These are phyloP conservation scores for Epinephelus moara DNA, from an alignment of 2,113 vertebrate genomes.

Conservation along the genomic window DNA sequence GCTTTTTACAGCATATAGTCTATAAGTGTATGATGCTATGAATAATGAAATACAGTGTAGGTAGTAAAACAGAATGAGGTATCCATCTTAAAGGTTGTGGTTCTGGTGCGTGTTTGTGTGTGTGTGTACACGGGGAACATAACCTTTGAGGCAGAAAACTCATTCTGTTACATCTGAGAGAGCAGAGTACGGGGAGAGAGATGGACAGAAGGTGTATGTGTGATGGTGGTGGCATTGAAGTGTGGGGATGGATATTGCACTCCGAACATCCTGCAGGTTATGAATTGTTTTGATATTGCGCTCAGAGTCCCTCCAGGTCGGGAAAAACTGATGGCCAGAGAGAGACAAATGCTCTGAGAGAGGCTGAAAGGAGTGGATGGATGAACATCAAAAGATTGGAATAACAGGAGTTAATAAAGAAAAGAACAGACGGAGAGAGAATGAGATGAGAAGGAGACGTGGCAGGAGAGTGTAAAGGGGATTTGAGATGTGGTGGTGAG, in stretches of 20 bases:
- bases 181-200: slow-evolving; percentile 14
- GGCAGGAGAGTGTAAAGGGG: slow-evolving; percentile 42
- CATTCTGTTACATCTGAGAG: slow-evolving; percentile 46
- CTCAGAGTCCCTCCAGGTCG: slow-evolving; percentile 46
- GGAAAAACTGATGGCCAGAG: slow-evolving; percentile 37
- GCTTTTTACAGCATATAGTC: not conserved
- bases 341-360: slow-evolving; percentile 41
- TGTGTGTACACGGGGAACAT: not conserved
- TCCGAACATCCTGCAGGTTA: slow-evolving; percentile 63
- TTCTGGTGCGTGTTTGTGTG: not conserved
- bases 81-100: slow-evolving; percentile 33
- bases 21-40: not conserved
- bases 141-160: slow-evolving; percentile 53
- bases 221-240: slow-evolving; percentile 13
- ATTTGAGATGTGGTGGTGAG: slow-evolving; percentile 1
- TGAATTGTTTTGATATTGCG: slow-evolving; percentile 73
- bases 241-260: slow-evolving; percentile 60
- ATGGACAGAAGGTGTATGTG: slow-evolving; percentile 37
- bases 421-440: slow-evolving; percentile 16
- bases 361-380: slow-evolving; percentile 20
- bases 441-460: slow-evolving; percentile 34
- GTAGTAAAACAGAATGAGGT: slow-evolving; percentile 19
- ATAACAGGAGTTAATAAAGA: slow-evolving; percentile 56
- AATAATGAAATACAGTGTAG: slow-evolving; percentile 21
- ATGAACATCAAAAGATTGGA: slow-evolving; percentile 39